A percentile compares a stretch with the other conserved stretches of the same genome.
phyloP scores from a whole-genome alignment of 2,888 invertebrate genomes.

The Cryptosula pallasiana region DNA sequence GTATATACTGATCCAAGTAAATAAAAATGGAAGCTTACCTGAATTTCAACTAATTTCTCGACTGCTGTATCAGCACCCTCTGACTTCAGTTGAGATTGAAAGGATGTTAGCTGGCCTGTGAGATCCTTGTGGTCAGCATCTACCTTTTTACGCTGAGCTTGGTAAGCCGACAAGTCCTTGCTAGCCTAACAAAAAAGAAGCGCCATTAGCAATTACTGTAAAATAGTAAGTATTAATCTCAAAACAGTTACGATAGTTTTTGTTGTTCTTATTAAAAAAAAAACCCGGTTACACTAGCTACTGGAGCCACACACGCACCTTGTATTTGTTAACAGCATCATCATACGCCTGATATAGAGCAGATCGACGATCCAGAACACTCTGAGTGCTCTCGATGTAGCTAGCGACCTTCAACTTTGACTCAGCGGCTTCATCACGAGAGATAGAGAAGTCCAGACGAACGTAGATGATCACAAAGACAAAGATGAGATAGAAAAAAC shows the following conservation, averaged over 20 bases:
- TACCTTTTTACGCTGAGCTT: slow-evolving; percentile 58
- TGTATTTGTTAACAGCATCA: slow-evolving; percentile 61
- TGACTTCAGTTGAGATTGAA: slow-evolving; percentile 58
- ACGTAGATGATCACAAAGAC: slow-evolving; percentile 86
- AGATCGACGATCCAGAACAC: slow-evolving; percentile 61
- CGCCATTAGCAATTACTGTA: background rate
- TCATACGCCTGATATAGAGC: slow-evolving; percentile 61
- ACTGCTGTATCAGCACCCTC: slow-evolving; percentile 61
- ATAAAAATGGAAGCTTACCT: too few species aligned
- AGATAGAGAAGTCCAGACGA: slow-evolving; percentile 89
- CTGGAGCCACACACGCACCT: too few species aligned
- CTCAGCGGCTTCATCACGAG: slow-evolving; percentile 55
- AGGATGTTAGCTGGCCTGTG: slow-evolving; percentile 57
- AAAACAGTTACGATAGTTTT: too few species aligned
- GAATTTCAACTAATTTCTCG: slow-evolving; percentile 20
- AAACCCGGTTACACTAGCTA: too few species aligned
- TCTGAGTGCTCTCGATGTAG: slow-evolving; percentile 59
- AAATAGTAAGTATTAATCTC: too few species aligned
- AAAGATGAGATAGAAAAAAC: slow-evolving; percentile 84
- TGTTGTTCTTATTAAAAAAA: too few species aligned
- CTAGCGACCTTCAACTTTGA: slow-evolving; percentile 55
- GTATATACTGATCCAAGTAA: too few species aligned
- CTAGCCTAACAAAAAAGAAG: slow-evolving; percentile 38
- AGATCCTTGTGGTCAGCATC: slow-evolving; percentile 61
- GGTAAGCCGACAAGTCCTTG: slow-evolving; percentile 58